These are phyloP conservation scores for Dione juno DNA, from an alignment of 2,888 invertebrate genomes.

Conservation along the genomic window DNA sequence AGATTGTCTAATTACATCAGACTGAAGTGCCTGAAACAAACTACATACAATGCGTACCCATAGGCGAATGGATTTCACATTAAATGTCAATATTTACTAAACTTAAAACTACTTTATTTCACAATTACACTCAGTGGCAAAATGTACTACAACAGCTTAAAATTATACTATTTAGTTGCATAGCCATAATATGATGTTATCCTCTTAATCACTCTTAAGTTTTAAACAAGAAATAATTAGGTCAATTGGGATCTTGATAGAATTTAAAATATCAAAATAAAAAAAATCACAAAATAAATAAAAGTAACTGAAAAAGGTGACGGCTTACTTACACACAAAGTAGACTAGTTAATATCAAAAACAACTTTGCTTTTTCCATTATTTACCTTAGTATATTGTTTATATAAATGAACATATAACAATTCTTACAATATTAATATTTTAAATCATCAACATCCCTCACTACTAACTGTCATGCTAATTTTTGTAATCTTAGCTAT, in stretches of 20 bases:
- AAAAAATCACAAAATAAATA: no score
- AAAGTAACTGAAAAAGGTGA: no score
- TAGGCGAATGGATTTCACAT: conserved; percentile 2
- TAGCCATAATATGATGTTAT: not conserved
- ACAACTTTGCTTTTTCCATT: no score
- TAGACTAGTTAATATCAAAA: no score
- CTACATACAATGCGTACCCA: not conserved
- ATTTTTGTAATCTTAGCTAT: not conserved
- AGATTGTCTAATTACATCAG: conserved; percentile 18
- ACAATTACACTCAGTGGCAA: conserved; percentile 4
- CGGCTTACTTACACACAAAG: no score
- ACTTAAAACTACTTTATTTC: conserved; percentile 1
- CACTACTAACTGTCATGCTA: not conserved
- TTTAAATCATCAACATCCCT: not conserved
- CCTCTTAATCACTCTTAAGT: not conserved
- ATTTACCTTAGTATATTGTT: no score
- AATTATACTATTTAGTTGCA: conserved; percentile 19
- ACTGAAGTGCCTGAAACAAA: not conserved
- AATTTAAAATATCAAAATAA: not conserved
- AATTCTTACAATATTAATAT: not conserved
- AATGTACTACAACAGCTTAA: conserved; percentile 11
- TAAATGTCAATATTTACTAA: conserved; percentile 16
- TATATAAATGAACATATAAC: no score
- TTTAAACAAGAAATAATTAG: not conserved
- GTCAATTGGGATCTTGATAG: not conserved